Percentiles rank a stretch among this genome's conserved stretches.
Evolutionary conservation across 1,140 invertebrate genomes (phyloP).

Genomic region (Neocloeon triangulifer): DNA sequence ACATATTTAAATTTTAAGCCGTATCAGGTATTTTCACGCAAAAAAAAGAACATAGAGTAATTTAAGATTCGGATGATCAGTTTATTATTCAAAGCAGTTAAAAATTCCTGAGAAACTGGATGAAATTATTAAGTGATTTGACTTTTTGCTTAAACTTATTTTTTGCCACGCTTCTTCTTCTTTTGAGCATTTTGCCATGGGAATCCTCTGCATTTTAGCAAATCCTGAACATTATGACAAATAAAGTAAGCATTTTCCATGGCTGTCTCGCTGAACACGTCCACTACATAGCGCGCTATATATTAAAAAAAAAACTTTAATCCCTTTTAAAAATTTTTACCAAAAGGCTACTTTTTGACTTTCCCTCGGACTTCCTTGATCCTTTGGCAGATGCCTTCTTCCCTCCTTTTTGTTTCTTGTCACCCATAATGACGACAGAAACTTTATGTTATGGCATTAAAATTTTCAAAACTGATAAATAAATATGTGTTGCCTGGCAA

Average conservation of each 20-base stretch:
- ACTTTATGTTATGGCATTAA: no score
- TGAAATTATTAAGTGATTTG: no score
- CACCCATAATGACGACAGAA: no score
- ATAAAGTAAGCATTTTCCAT: conserved; percentile 76
- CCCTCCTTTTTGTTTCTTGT: conserved; percentile 20
- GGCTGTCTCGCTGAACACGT: conserved; percentile 63
- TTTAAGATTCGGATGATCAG: no score
- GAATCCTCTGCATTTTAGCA: conserved; percentile 50
- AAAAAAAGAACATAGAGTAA: no score
- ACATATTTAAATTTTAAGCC: no score
- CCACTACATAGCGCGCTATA: conserved; percentile 32
- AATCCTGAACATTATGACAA: conserved; percentile 69
- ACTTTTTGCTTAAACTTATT: no score
- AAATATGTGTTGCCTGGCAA: no score
- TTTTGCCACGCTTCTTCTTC: conserved; percentile 49
- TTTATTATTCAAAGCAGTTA: no score
- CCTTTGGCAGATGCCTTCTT: conserved; percentile 21
- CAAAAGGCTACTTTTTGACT: conserved; percentile 16
- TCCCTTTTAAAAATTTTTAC: neutral
- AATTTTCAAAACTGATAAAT: no score
- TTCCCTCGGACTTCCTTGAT: conserved; percentile 30
- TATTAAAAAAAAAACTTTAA: neutral
- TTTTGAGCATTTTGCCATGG: conserved; percentile 61
- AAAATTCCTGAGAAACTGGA: no score
- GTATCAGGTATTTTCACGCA: no score